Conservation (phyloP, 2,113 vertebrate genomes). For the Clarias macrocephalus region DNA sequence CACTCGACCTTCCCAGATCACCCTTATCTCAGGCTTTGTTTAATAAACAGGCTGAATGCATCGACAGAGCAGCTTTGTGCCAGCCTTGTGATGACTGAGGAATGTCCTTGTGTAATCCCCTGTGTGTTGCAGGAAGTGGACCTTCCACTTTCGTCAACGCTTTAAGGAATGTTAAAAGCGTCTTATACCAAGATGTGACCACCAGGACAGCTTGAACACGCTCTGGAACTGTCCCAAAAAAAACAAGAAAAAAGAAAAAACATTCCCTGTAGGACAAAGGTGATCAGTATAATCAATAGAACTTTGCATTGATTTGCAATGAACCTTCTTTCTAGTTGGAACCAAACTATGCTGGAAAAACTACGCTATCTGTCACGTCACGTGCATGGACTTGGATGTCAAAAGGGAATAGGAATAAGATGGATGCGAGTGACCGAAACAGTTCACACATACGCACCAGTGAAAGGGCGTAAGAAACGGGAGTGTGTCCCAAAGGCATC, state of each 20-base stretch:
- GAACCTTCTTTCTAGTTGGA: neutral
- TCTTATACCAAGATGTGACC: neutral
- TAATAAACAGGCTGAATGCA: constrained; percentile 26
- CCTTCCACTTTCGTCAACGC: neutral
- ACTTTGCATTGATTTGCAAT: neutral
- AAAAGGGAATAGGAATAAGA: constrained; percentile 26
- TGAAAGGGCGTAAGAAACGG: constrained; percentile 6
- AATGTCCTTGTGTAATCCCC: constrained; percentile 18
- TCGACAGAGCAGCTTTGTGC: constrained; percentile 24
- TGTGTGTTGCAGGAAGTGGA: neutral
- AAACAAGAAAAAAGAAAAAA: too few relatives aligned
- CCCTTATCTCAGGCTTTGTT: constrained; percentile 42
- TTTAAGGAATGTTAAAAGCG: neutral
- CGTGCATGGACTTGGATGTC: neutral
- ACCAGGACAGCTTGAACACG: neutral
- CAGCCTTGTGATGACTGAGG: constrained; percentile 12
- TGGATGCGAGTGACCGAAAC: constrained; percentile 14
- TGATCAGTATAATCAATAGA: neutral
- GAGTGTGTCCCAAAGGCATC: constrained; percentile 28
- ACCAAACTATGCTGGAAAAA: neutral
- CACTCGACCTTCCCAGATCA: constrained; percentile 41
- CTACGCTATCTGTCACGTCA: too few relatives aligned
- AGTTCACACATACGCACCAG: neutral
- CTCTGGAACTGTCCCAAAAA: neutral
- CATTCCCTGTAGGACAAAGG: neutral